Percentiles rank a stretch among this genome's conserved stretches.
phyloP scores from a whole-genome alignment of 2,888 invertebrate genomes.

The Ennomos erosarius region DNA sequence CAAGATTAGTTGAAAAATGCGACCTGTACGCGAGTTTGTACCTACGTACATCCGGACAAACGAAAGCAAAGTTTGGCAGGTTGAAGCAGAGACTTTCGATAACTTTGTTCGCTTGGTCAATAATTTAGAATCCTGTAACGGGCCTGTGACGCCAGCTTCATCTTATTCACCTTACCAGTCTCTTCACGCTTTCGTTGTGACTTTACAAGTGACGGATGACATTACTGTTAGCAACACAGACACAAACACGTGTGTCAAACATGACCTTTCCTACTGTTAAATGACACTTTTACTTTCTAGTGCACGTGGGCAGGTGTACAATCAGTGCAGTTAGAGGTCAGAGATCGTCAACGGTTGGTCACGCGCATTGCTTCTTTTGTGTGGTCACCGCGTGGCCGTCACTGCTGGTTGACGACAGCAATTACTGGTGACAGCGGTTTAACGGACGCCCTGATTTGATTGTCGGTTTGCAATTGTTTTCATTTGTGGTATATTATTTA shows the following conservation, averaged over 20 bases:
- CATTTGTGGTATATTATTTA: conserved; percentile 8
- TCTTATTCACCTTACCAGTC: no score
- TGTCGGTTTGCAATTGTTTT: conserved; percentile 18
- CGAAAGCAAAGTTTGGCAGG: no score
- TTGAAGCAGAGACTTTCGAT: no score
- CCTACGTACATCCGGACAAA: no score
- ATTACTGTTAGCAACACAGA: not conserved
- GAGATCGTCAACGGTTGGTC: conserved; percentile 51
- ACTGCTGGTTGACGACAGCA: conserved; percentile 18
- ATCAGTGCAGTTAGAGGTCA: conserved; percentile 45
- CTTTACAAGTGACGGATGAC: not conserved
- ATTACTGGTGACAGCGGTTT: conserved; percentile 27
- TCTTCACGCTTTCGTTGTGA: no score
- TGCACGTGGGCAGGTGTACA: conserved; percentile 29
- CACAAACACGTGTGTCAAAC: not conserved
- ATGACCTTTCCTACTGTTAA: conserved; percentile 15
- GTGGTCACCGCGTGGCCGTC: conserved; percentile 14
- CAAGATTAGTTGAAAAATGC: no score
- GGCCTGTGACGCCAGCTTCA: no score
- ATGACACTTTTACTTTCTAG: conserved; percentile 20
- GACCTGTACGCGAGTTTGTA: no score
- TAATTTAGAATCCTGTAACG: no score
- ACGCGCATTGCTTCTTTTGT: conserved; percentile 47
- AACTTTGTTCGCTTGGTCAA: no score
- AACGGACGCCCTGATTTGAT: conserved; percentile 38